phyloP scores from a whole-genome alignment of 2,888 invertebrate species.

The Meteorus colon region DNA sequence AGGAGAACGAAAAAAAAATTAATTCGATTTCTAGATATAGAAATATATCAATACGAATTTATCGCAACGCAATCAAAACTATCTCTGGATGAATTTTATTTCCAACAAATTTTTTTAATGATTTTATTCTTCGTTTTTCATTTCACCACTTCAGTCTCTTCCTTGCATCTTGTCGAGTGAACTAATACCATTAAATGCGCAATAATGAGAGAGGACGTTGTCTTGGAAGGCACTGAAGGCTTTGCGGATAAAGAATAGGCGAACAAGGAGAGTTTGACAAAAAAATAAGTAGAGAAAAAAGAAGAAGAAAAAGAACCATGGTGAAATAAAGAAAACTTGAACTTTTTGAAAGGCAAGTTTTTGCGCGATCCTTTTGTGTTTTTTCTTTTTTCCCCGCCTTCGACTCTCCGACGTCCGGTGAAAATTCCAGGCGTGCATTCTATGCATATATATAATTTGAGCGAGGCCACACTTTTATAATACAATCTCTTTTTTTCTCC shows the following conservation, averaged over 20 bases:
- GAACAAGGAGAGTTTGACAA: constrained; percentile 24
- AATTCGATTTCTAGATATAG: no score
- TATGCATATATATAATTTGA: background rate
- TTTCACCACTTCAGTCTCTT: constrained; percentile 24
- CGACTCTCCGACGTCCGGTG: constrained; percentile 33
- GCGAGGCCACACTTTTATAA: constrained; percentile 3
- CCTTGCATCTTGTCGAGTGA: constrained; percentile 42
- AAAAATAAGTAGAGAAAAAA: constrained; percentile 48
- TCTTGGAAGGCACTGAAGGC: constrained; percentile 30
- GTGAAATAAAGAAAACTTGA: constrained; percentile 48
- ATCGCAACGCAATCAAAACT: no score
- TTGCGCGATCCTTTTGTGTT: constrained; percentile 53
- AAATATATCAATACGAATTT: no score
- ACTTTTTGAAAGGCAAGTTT: constrained; percentile 65
- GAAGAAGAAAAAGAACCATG: constrained; percentile 48
- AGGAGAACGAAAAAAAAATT: no score
- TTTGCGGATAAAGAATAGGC: constrained; percentile 40
- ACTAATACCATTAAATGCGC: constrained; percentile 56
- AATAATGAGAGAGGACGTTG: constrained; percentile 38
- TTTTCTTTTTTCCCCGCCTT: constrained; percentile 49
- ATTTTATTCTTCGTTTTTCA: constrained; percentile 11
- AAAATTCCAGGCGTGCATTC: constrained; percentile 25
- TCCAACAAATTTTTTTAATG: constrained; percentile 6
- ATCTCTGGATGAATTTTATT: background rate
- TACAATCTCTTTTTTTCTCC: constrained; percentile 29